phyloP scores from a whole-genome alignment of 37 sponge, comb jelly and placozoan genomes.

The Halichondria panicea region DNA sequence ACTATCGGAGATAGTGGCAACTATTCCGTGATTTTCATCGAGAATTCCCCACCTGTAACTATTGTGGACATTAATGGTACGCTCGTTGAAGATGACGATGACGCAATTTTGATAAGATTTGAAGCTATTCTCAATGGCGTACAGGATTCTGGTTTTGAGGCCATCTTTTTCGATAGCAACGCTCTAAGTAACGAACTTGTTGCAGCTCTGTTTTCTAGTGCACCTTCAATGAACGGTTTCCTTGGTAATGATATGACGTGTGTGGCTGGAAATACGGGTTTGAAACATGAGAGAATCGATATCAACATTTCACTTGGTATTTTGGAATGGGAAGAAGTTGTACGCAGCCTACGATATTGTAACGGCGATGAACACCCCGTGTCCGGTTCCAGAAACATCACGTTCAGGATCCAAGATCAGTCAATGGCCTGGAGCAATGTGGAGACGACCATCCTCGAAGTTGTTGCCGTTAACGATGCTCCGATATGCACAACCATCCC shows the following conservation, averaged over 20 bases:
- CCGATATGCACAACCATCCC: conserved; percentile 31
- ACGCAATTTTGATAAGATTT: conserved; percentile 29
- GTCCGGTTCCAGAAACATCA: conserved; percentile 55
- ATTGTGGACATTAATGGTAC: conserved; percentile 48
- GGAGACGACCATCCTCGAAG: conserved; percentile 43
- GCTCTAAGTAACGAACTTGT: conserved; percentile 6
- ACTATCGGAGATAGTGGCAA: conserved; percentile 1
- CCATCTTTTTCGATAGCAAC: conserved; percentile 66
- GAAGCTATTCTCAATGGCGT: conserved; percentile 47
- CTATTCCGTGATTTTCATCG: conserved; percentile 33
- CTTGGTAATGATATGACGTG: conserved; percentile 38
- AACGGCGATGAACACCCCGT: conserved; percentile 75
- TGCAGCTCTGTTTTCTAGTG: not conserved
- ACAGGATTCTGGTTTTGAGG: conserved; percentile 53
- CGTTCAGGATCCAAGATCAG: conserved; percentile 69
- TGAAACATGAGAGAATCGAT: conserved; percentile 11
- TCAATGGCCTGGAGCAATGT: conserved; percentile 51
- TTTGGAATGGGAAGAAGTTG: conserved; percentile 38
- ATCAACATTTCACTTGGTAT: conserved; percentile 36
- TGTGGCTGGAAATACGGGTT: conserved; percentile 1
- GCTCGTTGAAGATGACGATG: conserved; percentile 76
- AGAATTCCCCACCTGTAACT: conserved; percentile 50
- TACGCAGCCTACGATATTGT: conserved; percentile 79
- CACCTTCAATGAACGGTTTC: conserved; percentile 1
- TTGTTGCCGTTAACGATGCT: conserved; percentile 72